A percentile compares a stretch with the other conserved stretches of the same genome.
Evolutionary conservation across 2,888 invertebrate genomes (phyloP).

Genomic region (Apamea crenata): DNA sequence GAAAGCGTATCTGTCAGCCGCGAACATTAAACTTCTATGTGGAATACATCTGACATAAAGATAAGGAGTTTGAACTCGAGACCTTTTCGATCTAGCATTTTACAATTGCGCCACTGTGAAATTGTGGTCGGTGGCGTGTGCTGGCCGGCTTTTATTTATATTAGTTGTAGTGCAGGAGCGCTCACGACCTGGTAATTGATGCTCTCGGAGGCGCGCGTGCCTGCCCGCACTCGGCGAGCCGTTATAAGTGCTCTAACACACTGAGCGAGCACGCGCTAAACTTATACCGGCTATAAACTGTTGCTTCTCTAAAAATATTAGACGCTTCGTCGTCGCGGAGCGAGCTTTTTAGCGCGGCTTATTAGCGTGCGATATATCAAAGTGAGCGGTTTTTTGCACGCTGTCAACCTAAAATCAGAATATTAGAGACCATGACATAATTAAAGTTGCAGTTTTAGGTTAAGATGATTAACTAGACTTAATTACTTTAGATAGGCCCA

Average conservation of each 20-base stretch:
- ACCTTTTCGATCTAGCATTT: constrained; percentile 88
- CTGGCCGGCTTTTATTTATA: constrained; percentile 87
- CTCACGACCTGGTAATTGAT: constrained; percentile 89
- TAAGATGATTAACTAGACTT: not conserved
- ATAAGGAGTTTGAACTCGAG: constrained; percentile 86
- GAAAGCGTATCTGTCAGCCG: constrained; percentile 75
- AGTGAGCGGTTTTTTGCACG: not conserved
- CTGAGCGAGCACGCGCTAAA: constrained; percentile 74
- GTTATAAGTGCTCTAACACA: constrained; percentile 78
- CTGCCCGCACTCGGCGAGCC: constrained; percentile 72
- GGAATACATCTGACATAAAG: constrained; percentile 83
- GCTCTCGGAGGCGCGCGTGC: constrained; percentile 83
- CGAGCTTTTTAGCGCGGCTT: constrained; percentile 5
- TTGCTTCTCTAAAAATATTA: constrained; percentile 56
- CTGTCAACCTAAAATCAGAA: not conserved
- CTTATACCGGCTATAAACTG: constrained; percentile 64
- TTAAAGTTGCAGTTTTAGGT: not conserved
- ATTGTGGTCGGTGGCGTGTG: constrained; percentile 82
- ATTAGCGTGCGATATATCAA: constrained; percentile 20
- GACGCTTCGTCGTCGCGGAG: constrained; percentile 30
- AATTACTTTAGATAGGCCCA: not conserved
- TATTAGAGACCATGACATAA: not conserved
- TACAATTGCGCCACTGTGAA: constrained; percentile 88
- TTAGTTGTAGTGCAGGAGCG: constrained; percentile 88
- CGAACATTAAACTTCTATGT: constrained; percentile 76